These are phyloP conservation scores for Cephus rjabovi DNA, from an alignment of 2,888 invertebrate species.

Conservation along the genomic window DNA sequence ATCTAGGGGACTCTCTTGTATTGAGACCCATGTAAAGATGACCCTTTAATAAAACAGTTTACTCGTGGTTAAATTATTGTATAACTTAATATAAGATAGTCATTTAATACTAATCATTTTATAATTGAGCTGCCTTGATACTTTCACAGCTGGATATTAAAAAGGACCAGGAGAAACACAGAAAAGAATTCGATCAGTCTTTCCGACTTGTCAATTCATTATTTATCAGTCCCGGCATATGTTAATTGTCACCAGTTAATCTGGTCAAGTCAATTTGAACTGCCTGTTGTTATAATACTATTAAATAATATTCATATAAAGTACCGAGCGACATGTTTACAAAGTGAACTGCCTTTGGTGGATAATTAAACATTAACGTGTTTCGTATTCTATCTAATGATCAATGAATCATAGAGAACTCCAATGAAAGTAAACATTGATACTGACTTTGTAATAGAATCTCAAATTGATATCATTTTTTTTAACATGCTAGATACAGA, in stretches of 20 bases:
- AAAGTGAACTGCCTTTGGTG: neutral
- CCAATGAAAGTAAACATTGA: neutral
- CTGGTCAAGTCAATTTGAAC: neutral
- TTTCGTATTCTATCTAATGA: neutral
- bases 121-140: neutral
- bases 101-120: neutral
- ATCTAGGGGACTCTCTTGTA: neutral
- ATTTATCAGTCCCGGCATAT: neutral
- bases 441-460: neutral
- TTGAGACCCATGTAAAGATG: neutral
- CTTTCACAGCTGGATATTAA: neutral
- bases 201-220: neutral
- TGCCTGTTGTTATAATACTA: neutral
- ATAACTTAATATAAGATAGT: neutral
- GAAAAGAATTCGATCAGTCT: neutral
- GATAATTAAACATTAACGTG: neutral
- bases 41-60: neutral
- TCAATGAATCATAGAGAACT: neutral
- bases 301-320: neutral
- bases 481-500: neutral
- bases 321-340: neutral
- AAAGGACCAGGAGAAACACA: neutral
- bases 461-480: neutral
- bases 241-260: neutral
- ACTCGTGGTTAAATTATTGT: neutral